Evolutionary conservation across 2,797 vertebrate species (phyloP), one percentile per base, ranked within the genome.

Genomic region (Loriculus beryllinus): DNA sequence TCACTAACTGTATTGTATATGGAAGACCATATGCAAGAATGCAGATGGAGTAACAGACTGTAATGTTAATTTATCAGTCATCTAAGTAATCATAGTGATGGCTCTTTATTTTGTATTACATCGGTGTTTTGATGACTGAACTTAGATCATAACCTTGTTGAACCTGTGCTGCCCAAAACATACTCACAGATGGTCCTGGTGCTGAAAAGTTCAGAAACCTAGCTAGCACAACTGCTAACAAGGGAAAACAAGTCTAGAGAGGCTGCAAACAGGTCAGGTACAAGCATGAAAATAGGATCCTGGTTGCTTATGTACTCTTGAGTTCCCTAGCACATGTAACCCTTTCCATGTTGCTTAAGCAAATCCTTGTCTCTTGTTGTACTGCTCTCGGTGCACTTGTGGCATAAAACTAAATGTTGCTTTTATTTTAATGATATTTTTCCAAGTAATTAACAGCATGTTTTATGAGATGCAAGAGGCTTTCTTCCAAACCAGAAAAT

Each of bases 1-100:
- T 85, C n/a, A 26, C 77, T 81, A 81, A 29, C 25, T 60, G 18
- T 65, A 21, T 49, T 5, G 0, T 71, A 28, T 45, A 49, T 51
- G 49, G 76, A 84, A 83, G 78, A 43, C 39, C 69, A 48, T 86
- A 77, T 94, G 92, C 37, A 95, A 69, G 81, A 88, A 86, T 82
- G 70, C 87, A 94, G 88, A 92, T 92, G 90, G 90, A 80, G 23
- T 42, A 84, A 70, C 78, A 93, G 90, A 80, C 88, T 90, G 83
- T 37, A 90, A 37, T 51, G 42, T 48, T 74, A 69, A 60, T 77
- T 72, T 81, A 68, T 82, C 62, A 60, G 14, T 82, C 70, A 63
- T 69, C 68, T 86, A 68, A 90, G 71, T 42, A 86, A 65, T 90
- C 86, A n/a, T 52, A 56, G 57, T 15, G n/a, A 35, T 84, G 65